These are phyloP conservation scores for Solenopsis invicta DNA, from an alignment of 1,140 invertebrate species.

Conservation along the genomic window DNA sequence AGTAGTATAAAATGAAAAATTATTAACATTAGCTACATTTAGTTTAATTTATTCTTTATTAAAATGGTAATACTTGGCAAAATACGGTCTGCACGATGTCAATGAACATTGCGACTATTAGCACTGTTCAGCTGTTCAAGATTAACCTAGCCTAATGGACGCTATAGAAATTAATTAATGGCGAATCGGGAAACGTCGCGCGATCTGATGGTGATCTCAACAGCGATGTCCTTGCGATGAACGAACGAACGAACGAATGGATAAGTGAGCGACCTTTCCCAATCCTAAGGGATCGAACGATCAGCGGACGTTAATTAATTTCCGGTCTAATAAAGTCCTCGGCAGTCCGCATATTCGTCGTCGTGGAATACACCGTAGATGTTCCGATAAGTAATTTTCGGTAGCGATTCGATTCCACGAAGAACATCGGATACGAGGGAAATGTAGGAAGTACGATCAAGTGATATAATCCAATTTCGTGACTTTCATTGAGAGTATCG, in stretches of 20 bases:
- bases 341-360: slow-evolving; percentile 42
- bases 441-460: slow-evolving; percentile 2
- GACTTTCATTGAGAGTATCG: slow-evolving; percentile 11
- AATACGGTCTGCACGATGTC: neutral
- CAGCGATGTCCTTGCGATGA: neutral
- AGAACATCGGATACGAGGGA: slow-evolving; percentile 40
- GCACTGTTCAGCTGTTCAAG: neutral
- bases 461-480: slow-evolving; percentile 18
- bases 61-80: neutral
- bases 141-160: slow-evolving; percentile 20
- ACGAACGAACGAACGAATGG: neutral
- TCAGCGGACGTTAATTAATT: slow-evolving; percentile 59
- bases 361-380: neutral
- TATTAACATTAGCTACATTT: neutral
- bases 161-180: slow-evolving; percentile 56
- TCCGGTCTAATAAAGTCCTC: slow-evolving; percentile 51
- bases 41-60: neutral
- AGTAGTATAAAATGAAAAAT: too few relatives aligned
- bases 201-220: slow-evolving; percentile 35
- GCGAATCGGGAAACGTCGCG: neutral
- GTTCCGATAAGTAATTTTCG: slow-evolving; percentile 38
- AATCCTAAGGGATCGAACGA: slow-evolving; percentile 34
- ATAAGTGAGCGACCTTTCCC: neutral
- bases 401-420: slow-evolving; percentile 22
- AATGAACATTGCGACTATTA: slow-evolving; percentile 17